Base-by-base conservation (phyloP, 2,888 invertebrate species). In the Luffia ferchaultella region DNA sequence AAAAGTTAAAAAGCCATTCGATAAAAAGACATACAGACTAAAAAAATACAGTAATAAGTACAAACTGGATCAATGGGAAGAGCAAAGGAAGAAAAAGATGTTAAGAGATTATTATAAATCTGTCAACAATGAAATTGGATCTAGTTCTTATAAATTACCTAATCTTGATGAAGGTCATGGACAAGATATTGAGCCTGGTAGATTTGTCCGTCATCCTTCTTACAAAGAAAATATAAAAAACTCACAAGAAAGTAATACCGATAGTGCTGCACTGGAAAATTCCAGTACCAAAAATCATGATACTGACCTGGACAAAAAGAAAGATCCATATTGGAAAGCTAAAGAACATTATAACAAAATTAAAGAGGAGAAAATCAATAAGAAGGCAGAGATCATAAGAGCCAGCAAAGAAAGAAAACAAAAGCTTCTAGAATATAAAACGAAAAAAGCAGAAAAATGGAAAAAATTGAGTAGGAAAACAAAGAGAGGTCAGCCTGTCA, bases 401-500 rank as follows among this genome's bases (percentile, higher is more conserved):
- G 72, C 67, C 18, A 87, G 85, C 62, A 76, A 85, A 45, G 89
- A 91, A 61, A 86, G 79, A 56, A 83, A 86, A 50, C 80, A 87
- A 62, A 91, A 91, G 12, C 60, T 90, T 42, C 83, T 85, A 57
- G 86, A 86, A 55, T 92, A 91, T 61, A 90, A 89, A 59, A 85
- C 89, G 62, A 89, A 89, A 59, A 93, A 91, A 59, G 78, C 87
- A 46, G 88, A 90, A 47, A 88, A 86, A 52, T 90, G 86, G 54
- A 93, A 91, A 71, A 89, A 88, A 55, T 72, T 95, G 43, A 90
- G 89, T 46, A 90, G 90, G 65, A 92, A 89, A 65, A 95, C 91
- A 0, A 90, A 88, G 60, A 92, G 88, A 61, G 95, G 95, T 0
- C 95, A 96, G 64, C 95, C 95, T 0, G 76, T 94, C 1, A 95